Evolutionary conservation across 2,797 vertebrate genomes (phyloP).

Genomic region (Holocentrus rufus): DNA sequence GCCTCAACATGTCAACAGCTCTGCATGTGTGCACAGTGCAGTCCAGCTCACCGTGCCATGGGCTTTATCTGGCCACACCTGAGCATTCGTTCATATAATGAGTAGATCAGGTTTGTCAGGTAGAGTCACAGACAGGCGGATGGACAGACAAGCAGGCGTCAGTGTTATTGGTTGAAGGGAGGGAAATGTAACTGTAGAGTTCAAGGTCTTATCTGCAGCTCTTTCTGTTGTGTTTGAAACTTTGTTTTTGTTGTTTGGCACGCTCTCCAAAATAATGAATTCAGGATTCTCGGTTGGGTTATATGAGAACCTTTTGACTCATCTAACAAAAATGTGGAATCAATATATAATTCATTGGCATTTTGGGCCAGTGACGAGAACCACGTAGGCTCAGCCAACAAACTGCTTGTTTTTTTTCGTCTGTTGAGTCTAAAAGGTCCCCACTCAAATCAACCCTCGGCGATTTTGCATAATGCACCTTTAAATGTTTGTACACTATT

Average conservation of each 20-base stretch:
- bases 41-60: neutral
- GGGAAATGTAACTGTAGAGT: constrained; percentile 18
- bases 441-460: no score
- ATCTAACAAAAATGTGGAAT: no score
- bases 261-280: neutral
- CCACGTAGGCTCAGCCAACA: no score
- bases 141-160: constrained; percentile 1
- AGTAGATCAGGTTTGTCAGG: neutral
- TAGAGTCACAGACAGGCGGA: constrained; percentile 14
- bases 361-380: no score
- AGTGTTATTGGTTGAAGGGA: constrained; percentile 14
- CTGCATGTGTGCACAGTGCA: neutral
- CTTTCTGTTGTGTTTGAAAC: neutral
- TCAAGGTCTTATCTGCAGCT: constrained; percentile 27
- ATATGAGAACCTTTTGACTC: no score
- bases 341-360: no score
- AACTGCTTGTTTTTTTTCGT: neutral
- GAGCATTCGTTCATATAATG: neutral
- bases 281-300: neutral
- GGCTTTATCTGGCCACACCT: neutral
- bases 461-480: neutral
- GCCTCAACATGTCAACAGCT: neutral
- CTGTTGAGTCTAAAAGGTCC: neutral
- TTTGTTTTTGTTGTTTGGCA: no score
- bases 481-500: no score